Percentiles rank a stretch among this genome's conserved stretches.
These are phyloP conservation scores for Psophia crepitans DNA, from an alignment of 2,113 vertebrate genomes.

Conservation along the genomic window DNA sequence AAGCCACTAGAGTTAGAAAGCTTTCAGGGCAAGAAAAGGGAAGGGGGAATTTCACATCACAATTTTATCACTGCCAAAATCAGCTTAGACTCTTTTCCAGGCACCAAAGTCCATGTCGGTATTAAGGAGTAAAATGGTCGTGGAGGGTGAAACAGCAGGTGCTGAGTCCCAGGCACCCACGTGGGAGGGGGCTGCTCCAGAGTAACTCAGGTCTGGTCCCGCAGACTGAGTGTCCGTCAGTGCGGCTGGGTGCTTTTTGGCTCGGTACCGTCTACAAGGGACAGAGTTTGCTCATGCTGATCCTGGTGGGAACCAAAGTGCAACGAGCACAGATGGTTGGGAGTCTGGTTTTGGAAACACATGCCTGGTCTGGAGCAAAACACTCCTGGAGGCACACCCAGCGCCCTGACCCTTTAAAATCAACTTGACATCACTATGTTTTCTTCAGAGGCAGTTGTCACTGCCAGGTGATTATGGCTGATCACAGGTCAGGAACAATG, in stretches of 20 bases:
- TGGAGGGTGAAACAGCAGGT: background rate
- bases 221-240: rapidly evolving
- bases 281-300: background rate
- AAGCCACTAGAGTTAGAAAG: background rate
- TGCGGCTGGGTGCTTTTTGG: background rate
- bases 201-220: background rate
- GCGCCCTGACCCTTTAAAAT: background rate
- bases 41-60: background rate
- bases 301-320: background rate
- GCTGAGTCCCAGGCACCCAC: background rate
- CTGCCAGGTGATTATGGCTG: background rate
- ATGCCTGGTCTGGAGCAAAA: background rate
- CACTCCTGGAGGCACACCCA: background rate
- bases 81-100: background rate
- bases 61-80: background rate
- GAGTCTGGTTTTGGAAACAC: background rate
- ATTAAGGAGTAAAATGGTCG: background rate
- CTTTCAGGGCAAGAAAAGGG: background rate
- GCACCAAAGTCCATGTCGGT: background rate
- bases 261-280: background rate
- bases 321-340: background rate
- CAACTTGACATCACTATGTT: background rate
- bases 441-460: background rate
- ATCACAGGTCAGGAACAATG: slow-evolving; percentile 6
- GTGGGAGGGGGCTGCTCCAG: background rate